Evolutionary conservation across 2,113 vertebrate genomes (phyloP), one percentile per base, ranked within the genome.

Genomic region (Oplegnathus fasciatus): DNA sequence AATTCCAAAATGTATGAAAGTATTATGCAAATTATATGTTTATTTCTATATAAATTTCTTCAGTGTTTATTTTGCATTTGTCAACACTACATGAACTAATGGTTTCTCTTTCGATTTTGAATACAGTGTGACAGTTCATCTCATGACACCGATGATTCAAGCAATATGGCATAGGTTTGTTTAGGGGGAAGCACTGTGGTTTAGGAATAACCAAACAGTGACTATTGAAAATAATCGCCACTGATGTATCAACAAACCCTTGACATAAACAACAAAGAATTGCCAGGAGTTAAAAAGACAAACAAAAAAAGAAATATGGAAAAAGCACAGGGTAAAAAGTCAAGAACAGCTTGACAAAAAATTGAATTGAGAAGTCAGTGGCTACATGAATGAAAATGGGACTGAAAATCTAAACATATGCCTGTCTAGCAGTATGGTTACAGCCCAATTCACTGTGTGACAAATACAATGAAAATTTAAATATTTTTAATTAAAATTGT

Each of bases 51-150:
- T 44, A 30, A 1, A 46, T 69, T 24, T 69, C 3, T 60, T 37
- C 26, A 1, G 55, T 78, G 70, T 86, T 74, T 44, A 0, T 73
- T 69, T 66, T 44, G 3, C 46, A 58, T 0, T 50, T 18, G 6
- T 10, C 26, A 44, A 37, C 5, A 4, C 10, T 6, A 5, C n/a
- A 55, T 32, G 34, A 46, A 22, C 28, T 1, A 1, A 28, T 24
- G 10, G 55, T 89, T 86, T 91, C 84, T 40, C 26, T 91, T 92
- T 89, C 40, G 1, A 9, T 83, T 75, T 78, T 24, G 10, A 2
- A 13, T 1, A 11, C 2, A 48, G 22, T 71, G 69, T 84, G 84
- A 90, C 62, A 60, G 34, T 24, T 22, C 7, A 79, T 92, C 88
- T 24, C 58, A 83, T 89, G 90, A 90, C 62, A 52, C 8, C 0